Evolutionary conservation across 2,113 vertebrate species (phyloP).

Genomic region (Semnornis frantzii): DNA sequence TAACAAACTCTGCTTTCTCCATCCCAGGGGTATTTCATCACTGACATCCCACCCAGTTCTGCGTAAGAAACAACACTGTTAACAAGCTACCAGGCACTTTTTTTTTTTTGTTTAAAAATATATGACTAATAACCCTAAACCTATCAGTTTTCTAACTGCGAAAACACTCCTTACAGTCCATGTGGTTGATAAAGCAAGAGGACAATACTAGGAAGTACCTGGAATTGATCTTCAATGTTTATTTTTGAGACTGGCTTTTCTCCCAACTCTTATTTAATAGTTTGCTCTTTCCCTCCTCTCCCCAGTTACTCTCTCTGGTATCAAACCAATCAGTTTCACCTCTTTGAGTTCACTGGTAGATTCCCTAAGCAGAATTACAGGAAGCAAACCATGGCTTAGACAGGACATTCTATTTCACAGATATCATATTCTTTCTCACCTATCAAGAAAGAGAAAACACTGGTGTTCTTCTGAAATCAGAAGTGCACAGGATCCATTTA

Average conservation of each 20-base stretch:
- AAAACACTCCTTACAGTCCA: background rate
- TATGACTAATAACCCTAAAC: background rate
- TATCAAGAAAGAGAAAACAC: background rate
- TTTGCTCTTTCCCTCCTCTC: constrained; percentile 22
- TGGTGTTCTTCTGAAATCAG: background rate
- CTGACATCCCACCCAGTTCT: constrained; percentile 43
- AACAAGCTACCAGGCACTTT: background rate
- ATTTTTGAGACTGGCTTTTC: constrained; percentile 37
- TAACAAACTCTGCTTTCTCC: constrained; percentile 23
- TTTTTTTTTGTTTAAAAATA: background rate
- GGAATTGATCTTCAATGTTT: constrained; percentile 27
- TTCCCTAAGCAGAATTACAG: background rate
- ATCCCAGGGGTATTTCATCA: constrained; percentile 59
- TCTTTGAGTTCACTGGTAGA: background rate
- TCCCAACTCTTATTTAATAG: constrained; percentile 35
- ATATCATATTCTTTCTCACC: background rate
- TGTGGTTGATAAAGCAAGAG: background rate
- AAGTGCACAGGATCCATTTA: background rate
- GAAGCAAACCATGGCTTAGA: constrained; percentile 6
- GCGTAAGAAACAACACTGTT: background rate
- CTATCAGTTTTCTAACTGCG: background rate
- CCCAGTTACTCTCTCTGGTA: background rate
- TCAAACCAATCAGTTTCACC: background rate
- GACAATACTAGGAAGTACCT: constrained; percentile 66
- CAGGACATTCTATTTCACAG: background rate